Base-by-base conservation (phyloP, 2,888 invertebrate genomes). In the Spialia ferax region DNA sequence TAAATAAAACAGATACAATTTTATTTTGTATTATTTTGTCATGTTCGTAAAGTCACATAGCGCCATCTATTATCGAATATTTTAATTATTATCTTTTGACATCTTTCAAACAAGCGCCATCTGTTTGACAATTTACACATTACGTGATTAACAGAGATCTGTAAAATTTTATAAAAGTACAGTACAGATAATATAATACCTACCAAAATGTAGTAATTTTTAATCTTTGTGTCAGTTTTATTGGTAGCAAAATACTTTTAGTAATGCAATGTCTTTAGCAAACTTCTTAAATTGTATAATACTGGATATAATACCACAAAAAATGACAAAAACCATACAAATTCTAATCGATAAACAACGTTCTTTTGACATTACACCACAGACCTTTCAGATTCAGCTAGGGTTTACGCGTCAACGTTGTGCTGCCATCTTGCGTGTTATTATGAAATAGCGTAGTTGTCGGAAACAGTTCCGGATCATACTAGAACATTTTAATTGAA, bases 391-490 rank as follows among this genome's bases (percentile, higher is more conserved):
- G 10, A 32, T 3, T 10, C 32, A 32, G 32, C n/a, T n/a, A n/a
- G n/a, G n/a, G n/a, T 8, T 32, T 32, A 10, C 38, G 38, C n/a
- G 38, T 38, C 38, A 38, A 38, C 6, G n/a, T 3, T 42, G 42
- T 42, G 15, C 42, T 42, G 42, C 42, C 42, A 42, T 42, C 42
- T 42, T 42, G 42, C 18, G 42, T 18, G 15, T 7, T 42, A 42
- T 18, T 15, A 7, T 8, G 6, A 7, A 7, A 42, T 18, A 18
- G 15, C 0, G 1, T 18, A 8, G 15, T 8, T 15, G 42, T 42
- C 42, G 42, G 42, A 42, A 42, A 42, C 42, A 42, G 42, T 42
- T 42, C 42, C 42, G 42, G 42, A 42, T 15, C 42, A 18, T 42
- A 42, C 15, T 18, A 18, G 2, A 18, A 42, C 42, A 18, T 42